These are phyloP conservation scores for Antechinus stuartii DNA, from an alignment of 2,113 vertebrate genomes.

Conservation along the genomic window DNA sequence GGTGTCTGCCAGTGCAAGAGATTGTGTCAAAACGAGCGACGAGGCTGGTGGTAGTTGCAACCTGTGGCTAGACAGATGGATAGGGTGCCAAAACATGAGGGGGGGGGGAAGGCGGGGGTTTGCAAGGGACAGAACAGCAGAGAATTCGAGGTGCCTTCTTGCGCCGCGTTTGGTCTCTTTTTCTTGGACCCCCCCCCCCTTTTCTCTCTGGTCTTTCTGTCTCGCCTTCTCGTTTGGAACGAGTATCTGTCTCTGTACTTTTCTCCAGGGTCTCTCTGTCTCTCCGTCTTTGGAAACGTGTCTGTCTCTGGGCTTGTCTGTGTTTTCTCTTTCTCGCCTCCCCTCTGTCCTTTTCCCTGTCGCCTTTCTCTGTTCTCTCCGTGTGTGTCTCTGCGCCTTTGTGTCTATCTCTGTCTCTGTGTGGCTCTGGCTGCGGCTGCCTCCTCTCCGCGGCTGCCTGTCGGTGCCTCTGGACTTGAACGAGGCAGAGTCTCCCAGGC, in stretches of 20 bases:
- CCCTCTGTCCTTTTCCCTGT: background rate
- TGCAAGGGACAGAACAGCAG: slow-evolving; percentile 52
- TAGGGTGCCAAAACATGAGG: slow-evolving; percentile 60
- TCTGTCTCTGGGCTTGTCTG: too few relatives aligned
- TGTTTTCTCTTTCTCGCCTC: background rate
- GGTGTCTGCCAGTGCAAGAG: slow-evolving; percentile 56
- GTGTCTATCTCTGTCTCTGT: too few relatives aligned
- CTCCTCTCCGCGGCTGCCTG: too few relatives aligned
- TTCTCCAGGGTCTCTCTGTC: background rate
- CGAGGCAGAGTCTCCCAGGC: background rate
- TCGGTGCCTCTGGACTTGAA: background rate
- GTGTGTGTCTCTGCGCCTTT: too few relatives aligned
- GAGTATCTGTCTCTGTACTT: too few relatives aligned
- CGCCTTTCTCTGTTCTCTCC: background rate
- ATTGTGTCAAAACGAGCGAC: slow-evolving; percentile 63
- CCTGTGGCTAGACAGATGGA: slow-evolving; percentile 72
- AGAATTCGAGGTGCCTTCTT: slow-evolving; percentile 47
- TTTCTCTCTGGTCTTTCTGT: background rate
- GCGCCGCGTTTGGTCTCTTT: slow-evolving; percentile 25
- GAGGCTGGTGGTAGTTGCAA: slow-evolving; percentile 77
- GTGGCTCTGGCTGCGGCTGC: too few relatives aligned
- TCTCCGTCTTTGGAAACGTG: background rate
- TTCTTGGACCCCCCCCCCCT: background rate
- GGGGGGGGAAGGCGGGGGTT: slow-evolving; percentile 59
- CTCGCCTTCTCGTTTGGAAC: too few relatives aligned